Evolutionary conservation across 2,888 invertebrate species (phyloP), one percentile per base, ranked within the genome.

Genomic region (Ectemnius cavifrons): DNA sequence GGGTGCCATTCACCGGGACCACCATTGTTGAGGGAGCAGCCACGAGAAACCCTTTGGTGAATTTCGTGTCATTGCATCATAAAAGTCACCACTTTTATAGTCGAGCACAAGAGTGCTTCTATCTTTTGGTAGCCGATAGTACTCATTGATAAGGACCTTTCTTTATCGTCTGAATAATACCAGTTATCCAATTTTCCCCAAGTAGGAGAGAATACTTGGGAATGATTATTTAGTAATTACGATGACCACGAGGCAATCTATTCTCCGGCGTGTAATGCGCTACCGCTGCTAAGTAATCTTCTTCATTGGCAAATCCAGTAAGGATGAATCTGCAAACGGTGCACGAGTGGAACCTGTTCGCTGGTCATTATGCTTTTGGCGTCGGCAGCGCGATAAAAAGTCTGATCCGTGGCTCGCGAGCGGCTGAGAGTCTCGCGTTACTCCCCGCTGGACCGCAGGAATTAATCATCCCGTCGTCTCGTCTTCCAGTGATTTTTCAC

Each of bases 401-500:
- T 56, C 60, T 63, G 71, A 67, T 49, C 63, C 46, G 49, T 61
- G 59, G 27, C 46, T 60, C 56, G 59, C 70, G 60, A 67, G 47
- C 69, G 61, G 56, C 37, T 37, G 37, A 16, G 62, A 72, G 65
- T 82, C 73, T 80, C 83, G 72, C 68, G 74, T 82, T 82, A 84
- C 84, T 46, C 37, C 37, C 37, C 60, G 56, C 59, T 60, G 69
- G 49, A 84, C 84, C 82, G 71, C 84, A 83, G 65, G 78, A 83
- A 84, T 83, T 83, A 83, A 83, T 83, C 83, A 75, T 78, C 78
- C 81, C 79, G 73, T 77, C 80, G 79, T 78, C 69, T 67, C 45
- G 16, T 18, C 23, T 63, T 45, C 46, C 46, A 37, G 28, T 52
- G 23, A 72, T 67, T 72, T 72, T 63, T 66, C 77, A 63, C 69